Conservation (phyloP, 2,888 invertebrate species). For the Seladonia tumulorum region DNA sequence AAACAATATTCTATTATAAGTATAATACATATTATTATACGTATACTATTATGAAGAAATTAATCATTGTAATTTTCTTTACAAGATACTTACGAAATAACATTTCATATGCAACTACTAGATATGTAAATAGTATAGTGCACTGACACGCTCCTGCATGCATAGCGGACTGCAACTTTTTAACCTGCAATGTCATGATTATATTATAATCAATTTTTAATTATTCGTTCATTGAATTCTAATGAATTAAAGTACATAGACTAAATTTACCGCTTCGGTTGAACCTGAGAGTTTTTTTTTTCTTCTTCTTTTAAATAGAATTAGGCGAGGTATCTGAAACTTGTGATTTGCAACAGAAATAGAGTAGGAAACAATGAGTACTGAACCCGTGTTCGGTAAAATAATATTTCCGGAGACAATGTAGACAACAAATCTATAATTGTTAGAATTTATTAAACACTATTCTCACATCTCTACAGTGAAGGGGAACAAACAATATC, state of each 20-base stretch:
- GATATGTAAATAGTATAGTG: conserved; percentile 21
- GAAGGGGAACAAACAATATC: background rate
- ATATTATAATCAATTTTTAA: conserved; percentile 15
- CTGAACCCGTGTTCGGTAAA: background rate
- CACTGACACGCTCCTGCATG: conserved; percentile 33
- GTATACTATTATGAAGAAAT: background rate
- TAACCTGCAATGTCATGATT: conserved; percentile 24
- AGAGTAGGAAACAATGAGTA: background rate
- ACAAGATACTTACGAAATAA: background rate
- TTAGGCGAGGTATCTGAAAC: conserved; percentile 19
- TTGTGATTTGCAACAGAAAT: background rate
- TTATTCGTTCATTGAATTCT: conserved; percentile 21
- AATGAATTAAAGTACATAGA: background rate
- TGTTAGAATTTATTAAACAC: conserved; percentile 4
- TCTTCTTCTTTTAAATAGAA: conserved; percentile 51
- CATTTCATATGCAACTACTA: background rate
- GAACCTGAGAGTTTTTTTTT: conserved; percentile 78
- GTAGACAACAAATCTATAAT: background rate
- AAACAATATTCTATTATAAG: too few species aligned
- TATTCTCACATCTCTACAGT: background rate
- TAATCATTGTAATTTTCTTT: background rate
- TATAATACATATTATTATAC: background rate
- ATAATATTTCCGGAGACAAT: background rate
- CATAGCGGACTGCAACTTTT: conserved; percentile 26
- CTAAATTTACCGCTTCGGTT: conserved; percentile 55